These are phyloP conservation scores for Tetrax tetrax DNA, from an alignment of 2,113 vertebrate genomes.

Conservation along the genomic window DNA sequence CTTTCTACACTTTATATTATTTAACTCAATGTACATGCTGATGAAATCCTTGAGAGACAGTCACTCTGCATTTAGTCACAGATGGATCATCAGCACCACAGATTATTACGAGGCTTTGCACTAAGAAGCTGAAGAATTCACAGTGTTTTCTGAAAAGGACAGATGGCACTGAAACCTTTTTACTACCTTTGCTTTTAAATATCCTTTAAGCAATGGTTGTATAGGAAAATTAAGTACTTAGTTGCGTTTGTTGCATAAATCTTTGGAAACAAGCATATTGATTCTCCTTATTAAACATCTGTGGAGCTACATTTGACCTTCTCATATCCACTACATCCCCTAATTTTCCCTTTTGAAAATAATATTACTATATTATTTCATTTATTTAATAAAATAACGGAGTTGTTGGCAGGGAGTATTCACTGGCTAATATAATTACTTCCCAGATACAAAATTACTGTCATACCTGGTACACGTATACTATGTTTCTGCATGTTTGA, in stretches of 20 bases:
- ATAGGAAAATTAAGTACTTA: neutral
- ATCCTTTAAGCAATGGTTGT: neutral
- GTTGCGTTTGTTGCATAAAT: neutral
- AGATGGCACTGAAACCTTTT: neutral
- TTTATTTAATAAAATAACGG: neutral
- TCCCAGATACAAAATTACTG: neutral
- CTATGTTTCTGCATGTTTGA: neutral
- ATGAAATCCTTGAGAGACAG: neutral
- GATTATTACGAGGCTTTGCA: neutral
- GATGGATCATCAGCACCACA: neutral
- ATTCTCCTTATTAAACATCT: neutral
- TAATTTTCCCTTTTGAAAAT: neutral
- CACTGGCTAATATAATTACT: neutral
- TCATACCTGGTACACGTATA: neutral
- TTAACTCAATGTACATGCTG: constrained; percentile 7
- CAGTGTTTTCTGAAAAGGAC: neutral
- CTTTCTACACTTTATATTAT: constrained; percentile 6
- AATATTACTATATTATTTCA: neutral
- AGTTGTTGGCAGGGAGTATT: neutral
- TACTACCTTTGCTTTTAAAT: neutral
- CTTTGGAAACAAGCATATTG: neutral
- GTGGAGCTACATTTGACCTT: neutral
- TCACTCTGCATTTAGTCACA: neutral
- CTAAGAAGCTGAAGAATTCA: neutral
- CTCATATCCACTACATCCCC: neutral